These are phyloP conservation scores for Gari tellinella DNA, from an alignment of 2,888 invertebrate species.

Conservation along the genomic window DNA sequence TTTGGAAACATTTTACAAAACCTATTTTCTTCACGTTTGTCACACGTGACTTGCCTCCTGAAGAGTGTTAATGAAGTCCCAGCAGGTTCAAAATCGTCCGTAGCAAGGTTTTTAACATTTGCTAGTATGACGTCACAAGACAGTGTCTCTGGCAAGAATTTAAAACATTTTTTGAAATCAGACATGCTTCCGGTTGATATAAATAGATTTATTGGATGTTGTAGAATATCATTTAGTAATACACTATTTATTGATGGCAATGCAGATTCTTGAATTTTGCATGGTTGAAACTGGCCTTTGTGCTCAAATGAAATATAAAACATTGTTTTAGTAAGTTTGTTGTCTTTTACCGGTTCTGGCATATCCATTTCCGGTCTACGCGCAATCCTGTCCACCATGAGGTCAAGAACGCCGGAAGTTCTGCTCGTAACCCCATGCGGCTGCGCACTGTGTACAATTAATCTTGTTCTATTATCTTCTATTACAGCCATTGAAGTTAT, in stretches of 20 bases:
- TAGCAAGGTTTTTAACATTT: slow-evolving; percentile 53
- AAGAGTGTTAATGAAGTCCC: slow-evolving; percentile 51
- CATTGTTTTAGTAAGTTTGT: slow-evolving; percentile 61
- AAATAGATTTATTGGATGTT: slow-evolving; percentile 52
- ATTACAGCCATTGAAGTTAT: slow-evolving; percentile 78
- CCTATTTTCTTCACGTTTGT: neutral
- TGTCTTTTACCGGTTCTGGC: slow-evolving; percentile 80
- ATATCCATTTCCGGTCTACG: slow-evolving; percentile 81
- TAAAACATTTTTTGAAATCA: slow-evolving; percentile 8
- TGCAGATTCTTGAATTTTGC: slow-evolving; percentile 27
- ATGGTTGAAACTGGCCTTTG: slow-evolving; percentile 16
- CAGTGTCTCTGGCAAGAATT: slow-evolving; percentile 28
- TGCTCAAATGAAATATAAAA: slow-evolving; percentile 45
- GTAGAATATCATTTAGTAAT: slow-evolving; percentile 51
- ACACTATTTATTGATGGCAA: slow-evolving; percentile 47
- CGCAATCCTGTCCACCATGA: slow-evolving; percentile 82
- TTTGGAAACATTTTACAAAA: slow-evolving; percentile 37
- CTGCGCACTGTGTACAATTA: slow-evolving; percentile 80
- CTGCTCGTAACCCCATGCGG: slow-evolving; percentile 81
- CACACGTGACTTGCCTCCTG: slow-evolving; percentile 37
- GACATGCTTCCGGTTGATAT: slow-evolving; percentile 11
- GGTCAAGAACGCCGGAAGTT: slow-evolving; percentile 77
- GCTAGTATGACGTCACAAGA: slow-evolving; percentile 52
- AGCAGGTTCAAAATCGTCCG: slow-evolving; percentile 18
- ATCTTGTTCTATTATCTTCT: slow-evolving; percentile 72